phyloP scores from a whole-genome alignment of 2,113 vertebrate species.

The Sminthopsis crassicaudata region DNA sequence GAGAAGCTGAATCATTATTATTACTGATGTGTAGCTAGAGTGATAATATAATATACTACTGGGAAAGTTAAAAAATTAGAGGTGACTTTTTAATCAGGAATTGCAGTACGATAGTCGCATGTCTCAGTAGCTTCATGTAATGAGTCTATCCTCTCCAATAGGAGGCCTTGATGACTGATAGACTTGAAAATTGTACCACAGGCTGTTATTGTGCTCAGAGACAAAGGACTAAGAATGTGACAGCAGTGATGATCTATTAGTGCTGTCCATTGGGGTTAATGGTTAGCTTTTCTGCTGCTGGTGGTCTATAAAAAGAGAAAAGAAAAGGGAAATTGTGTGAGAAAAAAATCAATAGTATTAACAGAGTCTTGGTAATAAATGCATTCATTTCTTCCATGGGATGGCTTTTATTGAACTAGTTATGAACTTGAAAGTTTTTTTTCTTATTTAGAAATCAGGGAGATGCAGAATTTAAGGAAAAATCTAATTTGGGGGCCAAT shows the following conservation, averaged over 20 bases:
- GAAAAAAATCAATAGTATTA: slow-evolving; percentile 58
- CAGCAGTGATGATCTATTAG: slow-evolving; percentile 48
- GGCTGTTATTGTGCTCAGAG: slow-evolving; percentile 34
- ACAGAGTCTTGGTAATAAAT: slow-evolving; percentile 58
- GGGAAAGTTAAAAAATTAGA: slow-evolving; percentile 56
- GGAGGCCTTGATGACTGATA: slow-evolving; percentile 27
- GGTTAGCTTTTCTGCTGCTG: slow-evolving; percentile 54
- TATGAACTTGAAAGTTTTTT: slow-evolving; percentile 42
- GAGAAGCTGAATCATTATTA: slow-evolving; percentile 20
- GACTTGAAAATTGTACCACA: not conserved
- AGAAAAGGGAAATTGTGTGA: slow-evolving; percentile 47
- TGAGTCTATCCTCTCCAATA: slow-evolving; percentile 21
- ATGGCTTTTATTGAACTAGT: slow-evolving; percentile 58
- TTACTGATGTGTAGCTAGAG: slow-evolving; percentile 49
- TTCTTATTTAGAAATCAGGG: slow-evolving; percentile 46
- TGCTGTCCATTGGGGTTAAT: slow-evolving; percentile 65
- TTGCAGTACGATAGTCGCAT: slow-evolving; percentile 58
- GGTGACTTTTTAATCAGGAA: slow-evolving; percentile 62
- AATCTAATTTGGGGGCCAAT: not conserved
- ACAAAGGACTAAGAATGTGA: not conserved
- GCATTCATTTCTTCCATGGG: slow-evolving; percentile 45
- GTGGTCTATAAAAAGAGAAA: slow-evolving; percentile 59
- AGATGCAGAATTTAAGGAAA: not conserved
- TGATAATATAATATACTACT: slow-evolving; percentile 13
- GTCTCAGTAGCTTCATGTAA: slow-evolving; percentile 18